Conservation (phyloP, 2,888 invertebrate genomes). For the Drosophila colorata region DNA sequence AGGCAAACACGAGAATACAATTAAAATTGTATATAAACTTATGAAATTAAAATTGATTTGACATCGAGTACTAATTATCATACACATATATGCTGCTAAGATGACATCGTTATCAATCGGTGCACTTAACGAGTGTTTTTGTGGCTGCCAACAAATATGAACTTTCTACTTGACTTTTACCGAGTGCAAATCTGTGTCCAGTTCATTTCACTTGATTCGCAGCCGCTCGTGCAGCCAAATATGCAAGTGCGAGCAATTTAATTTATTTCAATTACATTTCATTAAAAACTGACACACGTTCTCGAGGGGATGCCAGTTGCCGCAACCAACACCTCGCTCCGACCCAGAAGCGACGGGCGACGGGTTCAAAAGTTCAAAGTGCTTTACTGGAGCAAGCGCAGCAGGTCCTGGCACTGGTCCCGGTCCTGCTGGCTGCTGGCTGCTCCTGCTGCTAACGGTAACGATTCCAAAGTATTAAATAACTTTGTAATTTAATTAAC, state of each 20-base stretch:
- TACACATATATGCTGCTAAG: not conserved
- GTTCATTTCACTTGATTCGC: conserved; percentile 27
- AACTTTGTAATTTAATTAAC: conserved; percentile 81
- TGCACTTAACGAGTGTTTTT: not conserved
- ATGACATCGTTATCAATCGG: not conserved
- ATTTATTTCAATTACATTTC: conserved; percentile 74
- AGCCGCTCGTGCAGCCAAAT: conserved; percentile 12
- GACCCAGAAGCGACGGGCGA: conserved; percentile 18
- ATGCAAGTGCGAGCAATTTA: conserved; percentile 49
- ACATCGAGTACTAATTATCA: too few relatives aligned
- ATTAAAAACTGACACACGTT: conserved; percentile 70
- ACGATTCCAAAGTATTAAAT: conserved; percentile 76
- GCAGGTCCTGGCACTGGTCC: conserved; percentile 26
- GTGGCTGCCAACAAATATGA: not conserved
- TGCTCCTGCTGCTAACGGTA: conserved; percentile 55
- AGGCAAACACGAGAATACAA: not conserved
- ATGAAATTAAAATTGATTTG: too few relatives aligned
- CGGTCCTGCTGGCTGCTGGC: conserved; percentile 19
- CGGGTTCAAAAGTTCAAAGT: conserved; percentile 59
- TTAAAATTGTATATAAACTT: too few relatives aligned
- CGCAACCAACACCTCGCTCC: conserved; percentile 2
- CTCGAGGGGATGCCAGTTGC: conserved; percentile 13
- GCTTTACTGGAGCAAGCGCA: conserved; percentile 33
- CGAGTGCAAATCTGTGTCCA: conserved; percentile 17
- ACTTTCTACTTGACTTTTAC: conserved; percentile 4